phyloP scores from a whole-genome alignment of 2,113 vertebrate species.

The Colaptes auratus region DNA sequence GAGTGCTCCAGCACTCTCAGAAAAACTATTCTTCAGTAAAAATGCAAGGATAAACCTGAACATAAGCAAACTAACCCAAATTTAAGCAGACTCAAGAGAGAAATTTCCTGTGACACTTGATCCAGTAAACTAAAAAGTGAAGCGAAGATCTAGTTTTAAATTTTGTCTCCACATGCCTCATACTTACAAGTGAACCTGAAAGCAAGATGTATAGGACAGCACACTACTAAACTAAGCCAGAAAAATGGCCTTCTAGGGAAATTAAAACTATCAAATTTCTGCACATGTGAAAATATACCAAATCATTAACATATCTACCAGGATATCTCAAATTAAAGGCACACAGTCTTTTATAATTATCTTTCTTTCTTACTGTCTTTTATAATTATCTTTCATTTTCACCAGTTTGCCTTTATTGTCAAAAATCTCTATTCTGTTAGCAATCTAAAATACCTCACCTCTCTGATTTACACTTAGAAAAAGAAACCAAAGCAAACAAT shows the following conservation, averaged over 20 bases:
- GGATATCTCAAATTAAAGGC: not conserved
- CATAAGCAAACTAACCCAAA: not conserved
- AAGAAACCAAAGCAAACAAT: not conserved
- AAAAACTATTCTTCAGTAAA: not conserved
- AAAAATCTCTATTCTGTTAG: not conserved
- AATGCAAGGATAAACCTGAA: not conserved
- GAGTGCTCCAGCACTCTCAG: not conserved
- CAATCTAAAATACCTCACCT: not conserved
- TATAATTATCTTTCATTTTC: not conserved
- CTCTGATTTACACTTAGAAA: not conserved
- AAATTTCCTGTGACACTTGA: not conserved
- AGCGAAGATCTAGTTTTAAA: not conserved
- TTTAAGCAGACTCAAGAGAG: not conserved
- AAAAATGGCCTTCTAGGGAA: not conserved
- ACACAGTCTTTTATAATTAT: not conserved
- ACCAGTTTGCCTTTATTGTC: not conserved
- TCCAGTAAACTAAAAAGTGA: not conserved
- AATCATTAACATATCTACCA: not conserved
- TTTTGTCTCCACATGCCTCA: not conserved
- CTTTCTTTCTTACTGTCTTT: not conserved
- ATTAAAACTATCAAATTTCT: not conserved
- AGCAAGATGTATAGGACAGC: not conserved
- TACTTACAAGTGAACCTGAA: not conserved
- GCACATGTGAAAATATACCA: too few species aligned
- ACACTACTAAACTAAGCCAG: not conserved